Conservation (phyloP, 2,888 invertebrate genomes). For the Acleris sparsana region DNA sequence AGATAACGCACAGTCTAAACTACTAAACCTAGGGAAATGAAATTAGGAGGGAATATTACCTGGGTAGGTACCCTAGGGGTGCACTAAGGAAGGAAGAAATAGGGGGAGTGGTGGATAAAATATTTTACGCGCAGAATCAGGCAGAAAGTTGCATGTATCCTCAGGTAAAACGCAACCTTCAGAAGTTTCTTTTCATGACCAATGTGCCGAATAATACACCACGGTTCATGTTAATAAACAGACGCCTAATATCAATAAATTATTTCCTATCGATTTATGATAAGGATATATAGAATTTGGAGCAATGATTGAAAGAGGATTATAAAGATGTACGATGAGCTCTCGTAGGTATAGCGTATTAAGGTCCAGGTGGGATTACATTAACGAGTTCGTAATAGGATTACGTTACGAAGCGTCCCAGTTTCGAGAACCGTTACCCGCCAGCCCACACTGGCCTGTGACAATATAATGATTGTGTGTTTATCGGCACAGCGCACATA, state of each 20-base stretch:
- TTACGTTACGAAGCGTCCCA: constrained; percentile 75
- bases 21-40: no score
- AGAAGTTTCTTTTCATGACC: no score
- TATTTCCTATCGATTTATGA: neutral
- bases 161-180: no score
- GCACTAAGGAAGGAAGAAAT: no score
- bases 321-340: constrained; percentile 22
- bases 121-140: no score
- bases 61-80: no score
- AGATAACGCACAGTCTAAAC: no score
- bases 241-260: neutral
- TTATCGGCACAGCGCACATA: constrained; percentile 59
- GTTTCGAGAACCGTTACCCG: constrained; percentile 68
- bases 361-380: constrained; percentile 67
- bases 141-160: neutral
- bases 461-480: constrained; percentile 77
- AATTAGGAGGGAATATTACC: no score
- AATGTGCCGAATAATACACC: neutral
- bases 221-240: neutral
- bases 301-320: constrained; percentile 21
- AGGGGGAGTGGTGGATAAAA: no score
- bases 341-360: constrained; percentile 43
- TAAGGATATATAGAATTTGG: neutral
- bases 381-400: constrained; percentile 81
- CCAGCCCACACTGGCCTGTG: constrained; percentile 68